Percentiles rank a stretch among this genome's conserved stretches.
Conservation (phyloP, 2,888 invertebrate genomes). For the Melanchra persicariae region DNA sequence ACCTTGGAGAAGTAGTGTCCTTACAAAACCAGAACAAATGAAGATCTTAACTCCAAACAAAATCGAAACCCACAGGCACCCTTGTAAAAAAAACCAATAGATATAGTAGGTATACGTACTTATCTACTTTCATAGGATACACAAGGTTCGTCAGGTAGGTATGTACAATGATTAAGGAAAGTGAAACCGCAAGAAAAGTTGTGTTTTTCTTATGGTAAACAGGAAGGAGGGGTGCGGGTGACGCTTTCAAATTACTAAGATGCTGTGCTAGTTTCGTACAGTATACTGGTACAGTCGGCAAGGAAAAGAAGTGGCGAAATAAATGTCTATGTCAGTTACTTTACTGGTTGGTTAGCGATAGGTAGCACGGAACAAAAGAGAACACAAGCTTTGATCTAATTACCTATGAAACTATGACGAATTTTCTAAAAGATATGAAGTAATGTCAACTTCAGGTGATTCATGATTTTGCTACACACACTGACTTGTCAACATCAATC, state of each 20-base stretch:
- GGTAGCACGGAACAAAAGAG: too few species aligned
- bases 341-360: too few species aligned
- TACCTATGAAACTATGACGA: too few species aligned
- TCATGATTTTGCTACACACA: too few species aligned
- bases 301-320: slow-evolving; percentile 15
- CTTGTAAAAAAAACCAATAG: slow-evolving; percentile 4
- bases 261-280: slow-evolving; percentile 76
- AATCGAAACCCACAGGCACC: not conserved
- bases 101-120: too few species aligned
- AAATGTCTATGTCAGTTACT: too few species aligned
- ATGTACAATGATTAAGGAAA: slow-evolving; percentile 64
- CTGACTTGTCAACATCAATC: too few species aligned
- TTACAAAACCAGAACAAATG: not conserved
- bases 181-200: slow-evolving; percentile 68
- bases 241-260: slow-evolving; percentile 85
- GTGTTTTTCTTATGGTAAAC: slow-evolving; percentile 59
- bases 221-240: slow-evolving; percentile 56
- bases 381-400: not conserved
- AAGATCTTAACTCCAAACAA: not conserved
- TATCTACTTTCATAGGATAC: not conserved
- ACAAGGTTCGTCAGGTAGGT: slow-evolving; percentile 23
- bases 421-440: too few species aligned
- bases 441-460: too few species aligned
- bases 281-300: slow-evolving; percentile 74
- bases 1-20: too few species aligned